Evolutionary conservation across 1,140 invertebrate genomes (phyloP).

Genomic region (Pseudachorutes palmiensis): DNA sequence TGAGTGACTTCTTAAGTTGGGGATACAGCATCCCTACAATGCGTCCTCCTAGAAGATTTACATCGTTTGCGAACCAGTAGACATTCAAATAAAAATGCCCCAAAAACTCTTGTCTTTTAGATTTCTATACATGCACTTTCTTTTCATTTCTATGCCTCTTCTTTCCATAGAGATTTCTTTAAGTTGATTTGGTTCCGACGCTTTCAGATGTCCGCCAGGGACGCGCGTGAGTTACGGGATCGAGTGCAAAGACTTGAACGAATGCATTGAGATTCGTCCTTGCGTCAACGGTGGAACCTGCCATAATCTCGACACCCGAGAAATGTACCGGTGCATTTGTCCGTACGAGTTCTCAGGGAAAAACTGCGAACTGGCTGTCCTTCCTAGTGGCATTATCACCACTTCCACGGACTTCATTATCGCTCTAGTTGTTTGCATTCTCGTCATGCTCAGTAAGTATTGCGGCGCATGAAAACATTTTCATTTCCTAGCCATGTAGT

Average conservation of each 20-base stretch:
- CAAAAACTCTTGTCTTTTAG: too few relatives aligned
- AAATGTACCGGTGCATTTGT: slow-evolving; percentile 66
- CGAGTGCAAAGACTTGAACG: slow-evolving; percentile 65
- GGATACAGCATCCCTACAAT: too few relatives aligned
- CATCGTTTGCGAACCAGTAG: too few relatives aligned
- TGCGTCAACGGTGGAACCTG: slow-evolving; percentile 66
- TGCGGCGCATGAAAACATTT: too few relatives aligned
- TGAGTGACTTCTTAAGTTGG: too few relatives aligned
- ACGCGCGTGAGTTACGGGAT: slow-evolving; percentile 51
- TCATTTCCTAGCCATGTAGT: too few relatives aligned
- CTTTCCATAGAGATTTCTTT: too few relatives aligned
- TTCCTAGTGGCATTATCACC: slow-evolving; percentile 64
- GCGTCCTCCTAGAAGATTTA: too few relatives aligned
- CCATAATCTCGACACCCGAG: slow-evolving; percentile 57
- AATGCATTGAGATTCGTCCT: slow-evolving; percentile 57
- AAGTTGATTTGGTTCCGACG: background rate
- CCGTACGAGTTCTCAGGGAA: slow-evolving; percentile 63
- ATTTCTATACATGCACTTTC: too few relatives aligned
- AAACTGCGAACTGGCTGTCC: slow-evolving; percentile 66
- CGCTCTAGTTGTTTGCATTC: slow-evolving; percentile 64
- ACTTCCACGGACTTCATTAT: slow-evolving; percentile 74
- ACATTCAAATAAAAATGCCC: too few relatives aligned
- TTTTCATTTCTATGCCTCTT: too few relatives aligned
- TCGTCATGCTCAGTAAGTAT: slow-evolving; percentile 68
- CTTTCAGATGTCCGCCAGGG: slow-evolving; percentile 61